Base-by-base conservation (phyloP, 2,113 vertebrate species). In the Actenoides lindsayi region DNA sequence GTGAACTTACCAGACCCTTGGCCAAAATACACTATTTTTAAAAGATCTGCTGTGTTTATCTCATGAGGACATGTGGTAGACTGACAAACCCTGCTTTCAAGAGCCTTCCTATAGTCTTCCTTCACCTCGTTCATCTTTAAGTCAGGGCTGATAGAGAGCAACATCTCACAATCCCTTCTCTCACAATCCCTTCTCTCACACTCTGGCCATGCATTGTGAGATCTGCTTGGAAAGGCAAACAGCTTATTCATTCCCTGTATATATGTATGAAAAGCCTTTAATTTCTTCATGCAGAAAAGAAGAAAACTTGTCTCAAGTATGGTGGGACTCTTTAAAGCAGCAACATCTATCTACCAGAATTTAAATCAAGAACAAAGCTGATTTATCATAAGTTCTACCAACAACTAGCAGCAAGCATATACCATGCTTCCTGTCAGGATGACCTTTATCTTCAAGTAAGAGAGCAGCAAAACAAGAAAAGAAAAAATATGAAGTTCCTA, bases 381-480 rank as follows among this genome's bases (percentile, higher is more conserved):
- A 79, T 79, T 96, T 96, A 81, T 91, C 71, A 0, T 62, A 91
- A 57, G 44, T 62, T 92, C 67, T 87, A 89, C 89, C 77, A 89
- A 78, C 48, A 93, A 93, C 8, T 50, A 95, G 57, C 80, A 96
- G 62, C 69, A 89, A 90, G 77, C 28, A 62, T 71, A 79, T 65
- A 57, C 68, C 35, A 5, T 69, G 74, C 74, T 93, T 94, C 95
- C 83, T 91, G 89, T 90, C 81, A 73, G 19, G 37, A 71, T 92
- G 95, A 95, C 86, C 89, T 97, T 96, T 94, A 82, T 79, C 77
- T 92, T 63, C 25, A 68, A 89, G 83, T 64, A 64, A 75, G 77
- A 73, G 64, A 87, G 75, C 80, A 84, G 83, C 56, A 89, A 90
- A 93, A 88, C 15, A 94, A 82, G 73, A 79, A 75, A 89, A 89